phyloP scores from a whole-genome alignment of 2,797 vertebrate genomes.

The Avahi laniger region DNA sequence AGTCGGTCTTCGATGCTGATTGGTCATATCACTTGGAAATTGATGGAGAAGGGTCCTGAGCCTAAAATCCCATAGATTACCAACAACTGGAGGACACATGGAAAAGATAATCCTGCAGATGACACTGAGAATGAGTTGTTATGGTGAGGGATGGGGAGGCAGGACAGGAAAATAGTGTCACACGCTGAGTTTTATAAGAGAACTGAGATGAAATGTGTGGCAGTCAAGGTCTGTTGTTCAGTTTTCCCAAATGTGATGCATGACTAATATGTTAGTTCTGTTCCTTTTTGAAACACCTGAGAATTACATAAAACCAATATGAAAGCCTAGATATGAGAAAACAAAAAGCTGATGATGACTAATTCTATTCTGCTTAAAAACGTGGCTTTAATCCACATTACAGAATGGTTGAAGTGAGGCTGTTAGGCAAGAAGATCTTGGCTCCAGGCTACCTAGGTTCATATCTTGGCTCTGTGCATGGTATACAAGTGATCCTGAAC shows the following conservation, averaged over 20 bases:
- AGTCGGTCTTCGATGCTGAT: background rate
- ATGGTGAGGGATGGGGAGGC: fast-evolving
- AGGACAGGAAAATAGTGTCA: background rate
- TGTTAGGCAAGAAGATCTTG: background rate
- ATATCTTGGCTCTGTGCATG: background rate
- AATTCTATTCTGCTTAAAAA: background rate
- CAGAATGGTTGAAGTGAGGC: background rate
- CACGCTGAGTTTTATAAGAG: background rate
- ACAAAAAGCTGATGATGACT: background rate
- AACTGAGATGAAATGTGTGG: background rate
- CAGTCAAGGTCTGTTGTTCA: background rate
- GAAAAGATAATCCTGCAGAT: background rate
- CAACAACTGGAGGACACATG: background rate
- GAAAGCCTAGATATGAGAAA: background rate
- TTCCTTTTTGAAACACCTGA: background rate
- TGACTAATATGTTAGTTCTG: background rate
- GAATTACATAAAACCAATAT: background rate
- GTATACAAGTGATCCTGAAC: fast-evolving
- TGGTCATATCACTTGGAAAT: background rate
- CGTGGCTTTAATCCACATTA: background rate
- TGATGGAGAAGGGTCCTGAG: background rate
- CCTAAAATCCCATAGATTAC: background rate
- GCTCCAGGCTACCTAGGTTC: background rate
- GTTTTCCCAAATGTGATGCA: background rate
- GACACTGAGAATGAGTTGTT: background rate